phyloP scores from a whole-genome alignment of 2,888 invertebrate species.

The Nezara viridula region DNA sequence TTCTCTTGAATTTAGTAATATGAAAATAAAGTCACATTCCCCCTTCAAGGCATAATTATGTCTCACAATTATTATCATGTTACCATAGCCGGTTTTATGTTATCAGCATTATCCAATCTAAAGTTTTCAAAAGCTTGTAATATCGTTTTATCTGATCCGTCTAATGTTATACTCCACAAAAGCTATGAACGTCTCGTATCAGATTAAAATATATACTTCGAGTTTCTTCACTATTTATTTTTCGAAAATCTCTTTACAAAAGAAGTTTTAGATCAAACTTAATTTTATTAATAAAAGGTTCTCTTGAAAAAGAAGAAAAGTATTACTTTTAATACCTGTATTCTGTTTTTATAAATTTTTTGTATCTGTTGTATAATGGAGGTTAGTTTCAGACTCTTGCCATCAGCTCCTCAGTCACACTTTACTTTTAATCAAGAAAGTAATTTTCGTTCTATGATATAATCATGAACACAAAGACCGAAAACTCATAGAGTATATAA shows the following conservation, averaged over 20 bases:
- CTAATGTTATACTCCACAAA: not conserved
- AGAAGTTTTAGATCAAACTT: not conserved
- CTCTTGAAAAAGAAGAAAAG: too few species aligned
- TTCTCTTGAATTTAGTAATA: too few species aligned
- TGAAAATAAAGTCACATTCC: not conserved
- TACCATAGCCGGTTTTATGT: not conserved
- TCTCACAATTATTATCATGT: not conserved
- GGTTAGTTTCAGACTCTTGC: too few species aligned
- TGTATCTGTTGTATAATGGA: too few species aligned
- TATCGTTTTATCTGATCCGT: not conserved
- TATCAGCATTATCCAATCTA: not conserved
- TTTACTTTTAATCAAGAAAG: too few species aligned
- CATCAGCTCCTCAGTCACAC: too few species aligned
- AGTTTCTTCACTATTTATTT: not conserved
- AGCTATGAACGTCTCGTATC: not conserved
- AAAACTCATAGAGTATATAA: too few species aligned
- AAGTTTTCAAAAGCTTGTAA: not conserved
- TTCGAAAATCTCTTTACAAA: not conserved
- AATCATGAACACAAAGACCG: too few species aligned
- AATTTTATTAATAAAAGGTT: not conserved
- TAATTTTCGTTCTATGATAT: too few species aligned
- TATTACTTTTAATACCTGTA: too few species aligned
- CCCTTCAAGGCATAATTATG: not conserved
- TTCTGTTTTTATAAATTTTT: too few species aligned
- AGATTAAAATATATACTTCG: not conserved